phyloP scores from a whole-genome alignment of 2,888 invertebrate genomes.

The Chelonus formosanus region DNA sequence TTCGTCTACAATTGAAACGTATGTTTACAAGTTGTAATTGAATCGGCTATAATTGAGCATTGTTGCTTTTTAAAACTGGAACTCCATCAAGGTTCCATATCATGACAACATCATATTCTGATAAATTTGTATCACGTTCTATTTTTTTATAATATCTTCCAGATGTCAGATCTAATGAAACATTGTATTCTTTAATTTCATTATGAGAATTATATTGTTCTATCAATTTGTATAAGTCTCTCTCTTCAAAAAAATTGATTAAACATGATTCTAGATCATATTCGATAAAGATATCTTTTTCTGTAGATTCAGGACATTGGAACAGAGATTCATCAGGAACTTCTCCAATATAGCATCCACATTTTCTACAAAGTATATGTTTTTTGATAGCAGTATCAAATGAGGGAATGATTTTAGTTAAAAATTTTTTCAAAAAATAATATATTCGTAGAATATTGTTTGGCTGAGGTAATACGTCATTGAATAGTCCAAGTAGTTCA shows the following conservation, averaged over 20 bases:
- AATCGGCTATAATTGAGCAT: neutral
- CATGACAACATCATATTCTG: neutral
- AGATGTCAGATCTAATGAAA: too few relatives aligned
- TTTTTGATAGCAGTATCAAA: slow-evolving; percentile 14
- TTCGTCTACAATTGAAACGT: too few relatives aligned
- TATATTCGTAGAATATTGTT: slow-evolving; percentile 31
- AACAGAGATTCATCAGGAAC: neutral
- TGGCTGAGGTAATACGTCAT: slow-evolving; percentile 26
- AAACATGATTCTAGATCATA: slow-evolving; percentile 25
- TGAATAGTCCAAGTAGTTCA: slow-evolving; percentile 18
- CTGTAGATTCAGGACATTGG: slow-evolving; percentile 9
- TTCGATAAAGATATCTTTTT: slow-evolving; percentile 29
- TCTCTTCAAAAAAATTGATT: slow-evolving; percentile 29
- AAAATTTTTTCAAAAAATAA: slow-evolving; percentile 27
- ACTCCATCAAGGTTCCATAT: neutral
- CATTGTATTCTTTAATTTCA: neutral
- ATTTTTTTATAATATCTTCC: too few relatives aligned
- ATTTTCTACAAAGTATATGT: slow-evolving; percentile 33
- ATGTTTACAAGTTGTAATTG: neutral
- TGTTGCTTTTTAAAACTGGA: neutral
- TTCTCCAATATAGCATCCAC: slow-evolving; percentile 26
- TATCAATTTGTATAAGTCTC: slow-evolving; percentile 19
- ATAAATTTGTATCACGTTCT: too few relatives aligned
- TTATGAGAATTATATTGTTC: slow-evolving; percentile 17
- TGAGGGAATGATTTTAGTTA: slow-evolving; percentile 23